Evolutionary conservation across 1,140 invertebrate species (phyloP).

Genomic region (Papilio machaon): DNA sequence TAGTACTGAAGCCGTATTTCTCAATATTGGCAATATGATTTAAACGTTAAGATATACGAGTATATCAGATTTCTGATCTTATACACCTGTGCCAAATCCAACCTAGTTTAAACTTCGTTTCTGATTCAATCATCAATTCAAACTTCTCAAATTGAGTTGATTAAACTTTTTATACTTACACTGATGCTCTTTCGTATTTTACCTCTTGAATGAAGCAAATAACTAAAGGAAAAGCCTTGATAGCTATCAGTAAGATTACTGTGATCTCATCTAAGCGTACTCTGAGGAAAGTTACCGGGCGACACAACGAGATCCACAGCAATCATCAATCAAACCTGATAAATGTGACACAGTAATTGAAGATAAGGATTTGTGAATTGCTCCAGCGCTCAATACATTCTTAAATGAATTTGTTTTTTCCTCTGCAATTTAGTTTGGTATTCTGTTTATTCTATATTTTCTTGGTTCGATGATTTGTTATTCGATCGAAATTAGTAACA

Average conservation of each 20-base stretch:
- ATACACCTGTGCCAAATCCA: neutral
- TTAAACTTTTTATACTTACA: neutral
- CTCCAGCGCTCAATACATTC: neutral
- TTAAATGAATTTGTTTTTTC: constrained; percentile 19
- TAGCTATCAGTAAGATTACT: constrained; percentile 12
- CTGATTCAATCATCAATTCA: neutral
- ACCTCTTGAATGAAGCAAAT: neutral
- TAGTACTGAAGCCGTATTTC: neutral
- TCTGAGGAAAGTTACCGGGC: constrained; percentile 42
- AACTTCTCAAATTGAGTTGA: neutral
- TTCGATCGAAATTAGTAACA: neutral
- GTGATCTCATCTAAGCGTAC: constrained; percentile 31
- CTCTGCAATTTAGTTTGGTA: neutral
- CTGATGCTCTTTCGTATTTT: neutral
- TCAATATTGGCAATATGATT: neutral
- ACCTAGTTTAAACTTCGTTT: neutral
- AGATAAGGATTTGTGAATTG: constrained; percentile 40
- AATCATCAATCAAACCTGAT: constrained; percentile 40
- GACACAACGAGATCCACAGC: neutral
- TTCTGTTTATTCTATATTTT: neutral
- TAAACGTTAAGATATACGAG: neutral
- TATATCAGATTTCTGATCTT: neutral
- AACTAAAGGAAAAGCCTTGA: constrained; percentile 19
- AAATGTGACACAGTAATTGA: constrained; percentile 33
- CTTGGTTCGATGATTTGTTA: neutral